phyloP scores from a whole-genome alignment of 2,888 invertebrate species.

The Plagodis pulveraria region DNA sequence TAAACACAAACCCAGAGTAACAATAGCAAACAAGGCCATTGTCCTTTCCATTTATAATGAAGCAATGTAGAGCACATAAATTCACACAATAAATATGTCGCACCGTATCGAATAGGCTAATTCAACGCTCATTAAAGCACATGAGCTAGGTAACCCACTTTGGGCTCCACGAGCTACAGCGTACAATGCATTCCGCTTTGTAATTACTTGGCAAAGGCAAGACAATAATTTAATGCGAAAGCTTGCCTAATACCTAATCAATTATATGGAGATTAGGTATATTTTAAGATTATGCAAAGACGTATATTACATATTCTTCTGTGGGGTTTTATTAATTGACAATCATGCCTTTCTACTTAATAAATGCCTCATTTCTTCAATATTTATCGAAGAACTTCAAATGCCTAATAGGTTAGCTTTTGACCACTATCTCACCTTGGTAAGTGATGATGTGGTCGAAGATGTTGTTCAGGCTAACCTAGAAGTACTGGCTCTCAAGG shows the following conservation, averaged over 20 bases:
- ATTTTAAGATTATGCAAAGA: too few relatives aligned
- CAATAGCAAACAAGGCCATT: slow-evolving; percentile 4
- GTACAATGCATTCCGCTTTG: slow-evolving; percentile 15
- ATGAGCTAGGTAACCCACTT: slow-evolving; percentile 16
- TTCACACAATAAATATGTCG: background rate
- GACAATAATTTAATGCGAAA: slow-evolving; percentile 1
- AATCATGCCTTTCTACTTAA: too few relatives aligned
- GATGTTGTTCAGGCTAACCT: too few relatives aligned
- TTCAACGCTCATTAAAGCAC: slow-evolving; percentile 20
- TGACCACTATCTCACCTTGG: too few relatives aligned
- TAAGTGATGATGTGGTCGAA: too few relatives aligned
- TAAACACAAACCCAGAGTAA: too few relatives aligned
- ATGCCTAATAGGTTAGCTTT: too few relatives aligned
- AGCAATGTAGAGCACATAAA: slow-evolving; percentile 10
- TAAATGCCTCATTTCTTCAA: too few relatives aligned
- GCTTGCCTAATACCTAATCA: slow-evolving; percentile 5
- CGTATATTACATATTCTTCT: too few relatives aligned
- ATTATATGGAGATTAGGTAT: background rate
- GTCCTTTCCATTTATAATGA: slow-evolving; percentile 15
- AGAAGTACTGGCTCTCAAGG: too few relatives aligned
- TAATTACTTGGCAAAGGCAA: slow-evolving; percentile 8
- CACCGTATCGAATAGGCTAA: slow-evolving; percentile 27
- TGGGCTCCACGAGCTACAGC: slow-evolving; percentile 1
- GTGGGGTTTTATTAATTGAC: too few relatives aligned
- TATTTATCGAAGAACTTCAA: too few relatives aligned